A percentile compares a stretch with the other conserved stretches of the same genome.
These are phyloP conservation scores for Copidosoma aretas DNA, from an alignment of 2,888 invertebrate genomes.

Conservation along the genomic window DNA sequence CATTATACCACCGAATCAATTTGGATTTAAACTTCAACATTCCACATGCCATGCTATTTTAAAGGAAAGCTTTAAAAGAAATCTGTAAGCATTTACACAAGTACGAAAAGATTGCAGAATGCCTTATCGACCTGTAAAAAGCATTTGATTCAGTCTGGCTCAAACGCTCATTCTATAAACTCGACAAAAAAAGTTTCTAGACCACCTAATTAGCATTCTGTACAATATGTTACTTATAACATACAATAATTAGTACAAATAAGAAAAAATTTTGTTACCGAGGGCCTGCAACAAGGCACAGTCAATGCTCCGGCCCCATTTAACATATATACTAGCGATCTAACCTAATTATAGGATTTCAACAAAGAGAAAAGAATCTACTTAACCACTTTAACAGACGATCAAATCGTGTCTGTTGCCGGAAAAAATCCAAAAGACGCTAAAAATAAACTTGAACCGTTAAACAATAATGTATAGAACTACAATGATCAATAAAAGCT, in stretches of 20 bases:
- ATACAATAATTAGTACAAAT: no score
- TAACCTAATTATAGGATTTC: no score
- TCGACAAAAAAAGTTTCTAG: conserved; percentile 28
- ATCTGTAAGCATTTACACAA: conserved; percentile 15
- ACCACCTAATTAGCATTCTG: conserved; percentile 15
- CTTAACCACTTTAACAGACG: conserved; percentile 39
- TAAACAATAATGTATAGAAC: conserved; percentile 24
- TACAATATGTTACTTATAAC: conserved; percentile 30
- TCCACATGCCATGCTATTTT: conserved; percentile 41
- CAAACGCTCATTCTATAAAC: conserved; percentile 32
- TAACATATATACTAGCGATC: conserved; percentile 37
- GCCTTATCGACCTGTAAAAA: conserved; percentile 36
- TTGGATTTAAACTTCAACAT: conserved; percentile 37
- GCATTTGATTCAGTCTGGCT: conserved; percentile 38
- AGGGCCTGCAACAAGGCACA: conserved; percentile 41
- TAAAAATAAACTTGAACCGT: conserved; percentile 6
- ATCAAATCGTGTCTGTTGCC: conserved; percentile 31
- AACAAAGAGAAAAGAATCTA: conserved; percentile 1
- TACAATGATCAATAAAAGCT: conserved; percentile 29
- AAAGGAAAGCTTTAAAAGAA: conserved; percentile 22
- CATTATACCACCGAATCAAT: conserved; percentile 38
- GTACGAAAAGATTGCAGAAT: conserved; percentile 15
- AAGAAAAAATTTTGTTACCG: no score
- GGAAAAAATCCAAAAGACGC: conserved; percentile 2
- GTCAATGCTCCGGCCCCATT: conserved; percentile 40